Base-by-base conservation (phyloP, 2,888 invertebrate species). In the Neocrepidodera transversa region DNA sequence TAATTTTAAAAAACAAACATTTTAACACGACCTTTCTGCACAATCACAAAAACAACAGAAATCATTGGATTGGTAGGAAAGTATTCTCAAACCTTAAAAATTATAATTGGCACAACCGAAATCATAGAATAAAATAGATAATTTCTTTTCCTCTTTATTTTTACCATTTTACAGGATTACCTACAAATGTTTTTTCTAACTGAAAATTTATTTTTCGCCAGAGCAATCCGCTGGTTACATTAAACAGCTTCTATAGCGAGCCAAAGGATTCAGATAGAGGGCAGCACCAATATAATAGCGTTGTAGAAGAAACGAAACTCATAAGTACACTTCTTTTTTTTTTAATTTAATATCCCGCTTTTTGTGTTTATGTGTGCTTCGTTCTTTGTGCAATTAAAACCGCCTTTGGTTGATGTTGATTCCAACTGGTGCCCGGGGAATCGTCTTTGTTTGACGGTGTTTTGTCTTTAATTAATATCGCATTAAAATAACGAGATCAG, bases 201-300 rank as follows among this genome's bases (percentile, higher is more conserved):
- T 18, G 13, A 38, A 35, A 40, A n/a, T 28, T 63, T 47, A 60
- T 54, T 63, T 60, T 30, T 32, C 54, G 51, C 28, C 40, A 60
- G 63, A 57, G 47, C 47, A 54, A 60, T 51, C 57, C 59, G 49
- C 51, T 63, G 42, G 57, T 61, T 13, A 47, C 42, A 36, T 47
- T 59, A 52, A 59, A 59, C 57, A 56, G 53, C 59, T 62, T 60
- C 49, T 60, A 65, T 60, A 63, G 20, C 35, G 62, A 67, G 36
- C 62, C 64, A 11, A 56, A 40, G 64, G 64, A 66, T 43, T 62
- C 49, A 35, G 47, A 51, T 23, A 57, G 55, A 52, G 47, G 52
- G 53, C 50, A 58, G 30, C 45, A 50, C 38, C 42, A 36, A 18
- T 66, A 58, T 64, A 56, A 57, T 48, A 62, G 17, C 48, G 57